Evolutionary conservation across 2,888 invertebrate species (phyloP).

Genomic region (Harpagoxenus sublaevis): DNA sequence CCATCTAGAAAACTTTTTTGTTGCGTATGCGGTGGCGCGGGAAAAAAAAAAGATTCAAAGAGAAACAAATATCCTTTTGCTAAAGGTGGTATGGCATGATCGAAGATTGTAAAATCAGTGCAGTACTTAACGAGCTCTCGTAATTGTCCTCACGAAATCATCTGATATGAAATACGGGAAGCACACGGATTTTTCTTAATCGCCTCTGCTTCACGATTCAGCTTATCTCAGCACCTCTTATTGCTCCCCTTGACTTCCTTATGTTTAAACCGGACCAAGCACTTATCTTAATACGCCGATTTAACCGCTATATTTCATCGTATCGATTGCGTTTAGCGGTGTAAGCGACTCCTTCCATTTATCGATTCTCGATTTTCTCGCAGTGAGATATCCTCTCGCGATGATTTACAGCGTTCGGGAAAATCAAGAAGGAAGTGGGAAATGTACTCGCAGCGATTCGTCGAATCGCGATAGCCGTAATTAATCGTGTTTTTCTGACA

Average conservation of each 20-base stretch:
- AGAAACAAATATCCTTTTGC: not conserved
- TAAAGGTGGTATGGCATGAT: not conserved
- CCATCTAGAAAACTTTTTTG: not conserved
- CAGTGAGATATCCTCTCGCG: slow-evolving; percentile 3
- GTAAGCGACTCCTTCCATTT: slow-evolving; percentile 19
- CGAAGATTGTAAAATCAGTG: not conserved
- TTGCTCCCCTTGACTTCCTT: slow-evolving; percentile 17
- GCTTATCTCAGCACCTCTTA: slow-evolving; percentile 20
- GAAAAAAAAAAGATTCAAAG: not conserved
- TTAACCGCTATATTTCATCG: slow-evolving; percentile 43
- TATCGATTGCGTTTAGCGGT: slow-evolving; percentile 34
- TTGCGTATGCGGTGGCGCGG: not conserved
- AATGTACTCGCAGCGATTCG: not conserved
- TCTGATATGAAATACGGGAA: not conserved
- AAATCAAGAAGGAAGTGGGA: slow-evolving; percentile 4
- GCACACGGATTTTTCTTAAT: slow-evolving; percentile 2
- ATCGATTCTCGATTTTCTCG: not conserved
- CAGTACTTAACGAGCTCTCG: not conserved
- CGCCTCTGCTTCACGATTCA: not conserved
- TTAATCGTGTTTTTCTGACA: slow-evolving; percentile 52
- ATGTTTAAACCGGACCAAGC: slow-evolving; percentile 29
- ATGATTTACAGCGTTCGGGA: slow-evolving; percentile 28
- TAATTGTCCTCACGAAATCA: not conserved
- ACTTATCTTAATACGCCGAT: slow-evolving; percentile 51
- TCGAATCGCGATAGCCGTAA: not conserved